Evolutionary conservation across 2,888 invertebrate species (phyloP).

Genomic region (Saturnia japonica): DNA sequence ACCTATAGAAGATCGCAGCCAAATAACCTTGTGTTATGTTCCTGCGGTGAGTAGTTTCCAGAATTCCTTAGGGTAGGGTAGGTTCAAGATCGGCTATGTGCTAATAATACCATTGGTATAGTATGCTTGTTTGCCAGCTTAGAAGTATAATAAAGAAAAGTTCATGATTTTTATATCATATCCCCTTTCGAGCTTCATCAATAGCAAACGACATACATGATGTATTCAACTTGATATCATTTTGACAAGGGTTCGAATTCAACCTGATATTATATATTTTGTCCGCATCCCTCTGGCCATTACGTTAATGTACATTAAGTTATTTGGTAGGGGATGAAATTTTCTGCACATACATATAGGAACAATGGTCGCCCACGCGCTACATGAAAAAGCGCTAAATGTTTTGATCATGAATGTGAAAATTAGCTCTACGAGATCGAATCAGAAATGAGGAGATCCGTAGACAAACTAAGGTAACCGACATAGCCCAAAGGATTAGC

Average conservation of each 20-base stretch:
- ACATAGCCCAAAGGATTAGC: too few species aligned
- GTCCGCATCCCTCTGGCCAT: conserved; percentile 20
- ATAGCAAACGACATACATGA: conserved; percentile 7
- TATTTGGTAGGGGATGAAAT: conserved; percentile 17
- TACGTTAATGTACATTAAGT: conserved; percentile 17
- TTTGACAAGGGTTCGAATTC: conserved; percentile 3
- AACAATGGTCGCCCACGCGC: conserved; percentile 17
- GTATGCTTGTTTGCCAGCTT: too few species aligned
- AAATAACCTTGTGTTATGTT: too few species aligned
- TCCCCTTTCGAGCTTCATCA: not conserved
- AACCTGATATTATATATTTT: conserved; percentile 18
- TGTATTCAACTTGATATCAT: conserved; percentile 2
- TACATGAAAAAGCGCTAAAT: conserved; percentile 13
- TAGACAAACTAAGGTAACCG: too few species aligned
- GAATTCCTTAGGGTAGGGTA: too few species aligned
- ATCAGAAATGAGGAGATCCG: too few species aligned
- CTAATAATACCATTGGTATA: too few species aligned
- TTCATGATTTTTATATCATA: not conserved
- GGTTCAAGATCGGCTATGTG: too few species aligned
- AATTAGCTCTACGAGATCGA: too few species aligned
- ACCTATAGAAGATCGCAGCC: too few species aligned
- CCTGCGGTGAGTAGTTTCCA: too few species aligned
- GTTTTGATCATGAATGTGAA: conserved; percentile 12
- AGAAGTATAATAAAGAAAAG: too few species aligned
- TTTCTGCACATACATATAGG: conserved; percentile 18